Evolutionary conservation across 1,140 invertebrate species (phyloP).

Genomic region (Anastrepha obliqua): DNA sequence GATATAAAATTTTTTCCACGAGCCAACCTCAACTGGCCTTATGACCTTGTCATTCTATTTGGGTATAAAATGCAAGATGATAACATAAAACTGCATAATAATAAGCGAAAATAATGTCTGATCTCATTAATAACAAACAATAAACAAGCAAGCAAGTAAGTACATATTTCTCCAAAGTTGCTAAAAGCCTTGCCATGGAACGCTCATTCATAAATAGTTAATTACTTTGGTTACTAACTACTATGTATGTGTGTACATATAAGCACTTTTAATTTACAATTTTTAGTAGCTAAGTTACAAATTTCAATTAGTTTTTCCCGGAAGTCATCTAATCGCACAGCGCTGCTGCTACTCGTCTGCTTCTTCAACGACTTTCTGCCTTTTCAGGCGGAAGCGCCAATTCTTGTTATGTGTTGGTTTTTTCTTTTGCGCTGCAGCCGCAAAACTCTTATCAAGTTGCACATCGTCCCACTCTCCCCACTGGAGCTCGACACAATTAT

Average conservation of each 20-base stretch:
- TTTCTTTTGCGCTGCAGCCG: not conserved
- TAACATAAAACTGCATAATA: conserved; percentile 25
- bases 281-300: conserved; percentile 17
- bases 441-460: conserved; percentile 48
- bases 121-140: not conserved
- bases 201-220: not conserved
- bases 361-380: not conserved
- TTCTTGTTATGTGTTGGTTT: not conserved
- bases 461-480: not conserved
- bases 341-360: too few species aligned
- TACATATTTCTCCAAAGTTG: too few species aligned
- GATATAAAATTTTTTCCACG: not conserved
- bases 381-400: not conserved
- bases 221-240: not conserved
- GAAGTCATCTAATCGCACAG: not conserved
- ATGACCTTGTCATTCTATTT: conserved; percentile 22
- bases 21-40: not conserved
- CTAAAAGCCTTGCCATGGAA: too few species aligned
- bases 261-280: not conserved
- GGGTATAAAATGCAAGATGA: not conserved
- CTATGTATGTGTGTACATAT: not conserved
- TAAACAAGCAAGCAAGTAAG: not conserved
- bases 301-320: conserved; percentile 49
- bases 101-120: not conserved
- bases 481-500: not conserved